These are phyloP conservation scores for Anguilla rostrata DNA, from an alignment of 2,113 vertebrate species.

Conservation along the genomic window DNA sequence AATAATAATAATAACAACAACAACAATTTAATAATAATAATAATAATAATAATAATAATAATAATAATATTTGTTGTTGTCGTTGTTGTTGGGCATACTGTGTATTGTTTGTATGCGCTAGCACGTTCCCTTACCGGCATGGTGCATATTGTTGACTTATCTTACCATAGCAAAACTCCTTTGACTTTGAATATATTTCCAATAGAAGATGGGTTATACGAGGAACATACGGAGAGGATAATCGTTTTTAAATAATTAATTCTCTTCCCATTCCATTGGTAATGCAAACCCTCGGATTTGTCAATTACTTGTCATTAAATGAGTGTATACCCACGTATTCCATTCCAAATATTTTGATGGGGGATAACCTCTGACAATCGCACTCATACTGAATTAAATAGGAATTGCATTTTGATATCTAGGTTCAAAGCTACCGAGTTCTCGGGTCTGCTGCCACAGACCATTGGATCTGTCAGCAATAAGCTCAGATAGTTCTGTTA, in stretches of 20 bases:
- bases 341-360: slow-evolving; percentile 51
- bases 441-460: neutral
- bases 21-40: neutral
- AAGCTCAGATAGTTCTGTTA: neutral
- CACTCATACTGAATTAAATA: slow-evolving; percentile 45
- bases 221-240: slow-evolving; percentile 58
- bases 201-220: slow-evolving; percentile 41
- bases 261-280: slow-evolving; percentile 56
- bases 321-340: slow-evolving; percentile 58
- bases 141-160: neutral
- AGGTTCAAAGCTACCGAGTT: slow-evolving; percentile 29
- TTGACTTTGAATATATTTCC: neutral
- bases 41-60: slow-evolving; percentile 10
- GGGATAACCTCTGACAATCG: slow-evolving; percentile 45
- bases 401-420: slow-evolving; percentile 51
- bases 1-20: too few species aligned
- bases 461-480: too few species aligned
- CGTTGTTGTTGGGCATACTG: neutral
- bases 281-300: slow-evolving; percentile 61
- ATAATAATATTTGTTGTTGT: neutral
- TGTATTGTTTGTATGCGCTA: neutral
- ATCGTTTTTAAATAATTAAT: slow-evolving; percentile 80
- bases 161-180: neutral
- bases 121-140: neutral
- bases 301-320: slow-evolving; percentile 76